These are phyloP conservation scores for Melitaea athalia DNA, from an alignment of 2,888 invertebrate species.

Conservation along the genomic window DNA sequence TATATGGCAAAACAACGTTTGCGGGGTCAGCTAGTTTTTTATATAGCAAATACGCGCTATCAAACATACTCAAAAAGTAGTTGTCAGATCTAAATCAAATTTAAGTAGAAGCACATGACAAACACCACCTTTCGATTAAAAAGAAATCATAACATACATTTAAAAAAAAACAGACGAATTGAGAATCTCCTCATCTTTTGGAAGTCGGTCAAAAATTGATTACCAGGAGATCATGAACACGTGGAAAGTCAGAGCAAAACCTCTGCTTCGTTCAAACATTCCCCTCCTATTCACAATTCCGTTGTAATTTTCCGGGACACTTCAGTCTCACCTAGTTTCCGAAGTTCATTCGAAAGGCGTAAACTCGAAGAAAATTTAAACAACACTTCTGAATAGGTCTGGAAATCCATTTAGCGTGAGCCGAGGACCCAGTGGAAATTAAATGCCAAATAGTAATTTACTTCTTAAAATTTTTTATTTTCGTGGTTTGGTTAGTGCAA, in stretches of 20 bases:
- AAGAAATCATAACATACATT: no score
- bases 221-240: neutral
- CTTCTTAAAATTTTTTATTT: conserved; percentile 18
- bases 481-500: neutral
- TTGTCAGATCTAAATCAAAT: no score
- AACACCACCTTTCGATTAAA: no score
- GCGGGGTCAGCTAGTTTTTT: no score
- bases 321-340: conserved; percentile 28
- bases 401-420: conserved; percentile 26
- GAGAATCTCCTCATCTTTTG: no score
- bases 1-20: no score
- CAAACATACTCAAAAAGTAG: no score
- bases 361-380: conserved; percentile 31
- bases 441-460: conserved; percentile 28
- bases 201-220: neutral
- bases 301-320: conserved; percentile 12
- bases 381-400: conserved; percentile 28
- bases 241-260: neutral
- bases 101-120: no score
- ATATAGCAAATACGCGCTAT: no score
- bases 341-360: conserved; percentile 23
- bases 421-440: conserved; percentile 21
- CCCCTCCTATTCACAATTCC: conserved; percentile 7
- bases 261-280: neutral
- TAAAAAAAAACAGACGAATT: no score